phyloP scores from a whole-genome alignment of 2,113 vertebrate genomes.

The Amphiprion percula region DNA sequence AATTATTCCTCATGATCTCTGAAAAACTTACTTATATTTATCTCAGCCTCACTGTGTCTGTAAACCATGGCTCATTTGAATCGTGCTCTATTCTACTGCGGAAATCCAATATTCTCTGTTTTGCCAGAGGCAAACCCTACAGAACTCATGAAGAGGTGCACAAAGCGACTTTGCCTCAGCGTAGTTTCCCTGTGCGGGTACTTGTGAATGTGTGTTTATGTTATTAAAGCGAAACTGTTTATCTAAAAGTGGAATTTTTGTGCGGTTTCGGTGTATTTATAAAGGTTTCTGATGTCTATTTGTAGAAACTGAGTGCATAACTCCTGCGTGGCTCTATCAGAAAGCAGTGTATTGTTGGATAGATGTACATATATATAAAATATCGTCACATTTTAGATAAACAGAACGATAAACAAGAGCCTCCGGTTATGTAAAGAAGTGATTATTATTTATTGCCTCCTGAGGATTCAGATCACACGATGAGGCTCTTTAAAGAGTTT shows the following conservation, averaged over 20 bases:
- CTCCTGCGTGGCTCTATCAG: background rate
- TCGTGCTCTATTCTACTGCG: conserved; percentile 36
- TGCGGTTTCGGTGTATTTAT: conserved; percentile 5
- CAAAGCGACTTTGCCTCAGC: conserved; percentile 22
- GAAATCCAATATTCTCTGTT: conserved; percentile 47
- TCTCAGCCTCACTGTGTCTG: conserved; percentile 53
- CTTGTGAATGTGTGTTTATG: conserved; percentile 45
- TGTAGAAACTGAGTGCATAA: background rate
- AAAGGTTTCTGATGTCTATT: conserved; percentile 9
- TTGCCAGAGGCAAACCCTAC: conserved; percentile 53
- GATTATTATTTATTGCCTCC: conserved; percentile 42
- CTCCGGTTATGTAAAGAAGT: conserved; percentile 27
- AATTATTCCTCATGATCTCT: conserved; percentile 75
- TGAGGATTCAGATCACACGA: conserved; percentile 59
- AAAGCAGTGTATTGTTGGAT: background rate
- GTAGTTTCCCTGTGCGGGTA: conserved; percentile 18
- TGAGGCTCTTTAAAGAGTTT: conserved; percentile 55
- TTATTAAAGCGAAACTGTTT: conserved; percentile 39
- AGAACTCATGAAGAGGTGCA: conserved; percentile 48
- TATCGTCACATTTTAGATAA: background rate
- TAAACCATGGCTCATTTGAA: conserved; percentile 55
- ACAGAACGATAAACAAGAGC: conserved; percentile 4
- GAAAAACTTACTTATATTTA: conserved; percentile 68
- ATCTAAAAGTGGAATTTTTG: conserved; percentile 41
- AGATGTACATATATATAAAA: background rate